Conservation (phyloP, 1,140 invertebrate species). For the Metopolophium dirhodum region DNA sequence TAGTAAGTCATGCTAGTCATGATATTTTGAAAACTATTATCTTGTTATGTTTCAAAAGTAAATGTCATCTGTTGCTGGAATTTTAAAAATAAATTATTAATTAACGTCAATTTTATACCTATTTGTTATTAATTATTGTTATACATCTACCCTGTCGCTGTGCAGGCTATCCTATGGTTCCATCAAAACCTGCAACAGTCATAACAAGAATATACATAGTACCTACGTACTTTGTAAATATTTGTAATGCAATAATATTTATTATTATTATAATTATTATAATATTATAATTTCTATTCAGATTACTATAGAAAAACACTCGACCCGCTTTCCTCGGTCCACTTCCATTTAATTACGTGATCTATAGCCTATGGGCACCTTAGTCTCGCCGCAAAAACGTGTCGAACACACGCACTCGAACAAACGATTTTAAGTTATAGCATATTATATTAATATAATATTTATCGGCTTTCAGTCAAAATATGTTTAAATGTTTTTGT, state of each 20-base stretch:
- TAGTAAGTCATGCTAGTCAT: neutral
- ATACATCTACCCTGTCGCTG: neutral
- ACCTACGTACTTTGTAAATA: neutral
- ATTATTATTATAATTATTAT: neutral
- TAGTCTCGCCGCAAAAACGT: neutral
- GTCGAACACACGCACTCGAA: neutral
- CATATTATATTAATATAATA: neutral
- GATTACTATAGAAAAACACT: neutral
- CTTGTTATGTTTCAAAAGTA: neutral
- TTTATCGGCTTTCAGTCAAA: neutral
- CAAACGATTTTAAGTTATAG: neutral
- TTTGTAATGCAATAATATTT: neutral
- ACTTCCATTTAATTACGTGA: neutral
- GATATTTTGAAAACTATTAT: neutral
- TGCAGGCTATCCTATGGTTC: neutral
- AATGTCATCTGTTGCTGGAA: neutral
- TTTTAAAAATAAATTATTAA: neutral
- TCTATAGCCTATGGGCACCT: neutral
- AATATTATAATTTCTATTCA: neutral
- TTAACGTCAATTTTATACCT: neutral
- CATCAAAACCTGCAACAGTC: neutral
- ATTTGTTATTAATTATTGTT: neutral
- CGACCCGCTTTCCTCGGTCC: neutral
- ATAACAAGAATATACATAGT: neutral
- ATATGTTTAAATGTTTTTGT: neutral